A percentile compares a stretch with the other conserved stretches of the same genome.
Evolutionary conservation across 2,113 vertebrate species (phyloP).

Genomic region (Nycticebus coucang): DNA sequence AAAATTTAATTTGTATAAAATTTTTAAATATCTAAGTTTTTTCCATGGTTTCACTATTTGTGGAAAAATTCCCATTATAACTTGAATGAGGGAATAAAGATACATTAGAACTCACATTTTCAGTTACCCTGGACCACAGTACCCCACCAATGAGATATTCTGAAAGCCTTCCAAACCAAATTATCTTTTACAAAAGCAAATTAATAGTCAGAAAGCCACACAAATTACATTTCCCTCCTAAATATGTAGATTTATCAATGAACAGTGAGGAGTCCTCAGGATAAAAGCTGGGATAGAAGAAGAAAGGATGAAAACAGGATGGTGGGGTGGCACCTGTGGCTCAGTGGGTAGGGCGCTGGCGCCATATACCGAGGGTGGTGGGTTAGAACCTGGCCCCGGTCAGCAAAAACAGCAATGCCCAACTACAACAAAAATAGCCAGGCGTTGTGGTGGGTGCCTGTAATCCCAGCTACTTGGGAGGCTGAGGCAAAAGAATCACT

Average conservation of each 20-base stretch:
- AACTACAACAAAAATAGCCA: too few species aligned
- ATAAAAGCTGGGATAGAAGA: background rate
- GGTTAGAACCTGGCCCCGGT: too few species aligned
- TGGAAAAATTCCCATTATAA: background rate
- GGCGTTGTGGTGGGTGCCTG: too few species aligned
- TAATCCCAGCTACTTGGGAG: too few species aligned
- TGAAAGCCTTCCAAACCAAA: background rate
- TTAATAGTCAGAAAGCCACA: background rate
- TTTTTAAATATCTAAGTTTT: background rate
- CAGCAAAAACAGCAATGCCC: too few species aligned
- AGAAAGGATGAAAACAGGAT: background rate
- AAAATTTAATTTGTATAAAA: background rate
- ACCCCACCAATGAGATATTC: too few species aligned
- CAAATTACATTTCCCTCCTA: background rate
- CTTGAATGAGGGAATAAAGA: background rate
- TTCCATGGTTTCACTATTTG: background rate
- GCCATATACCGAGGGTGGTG: too few species aligned
- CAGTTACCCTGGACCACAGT: background rate
- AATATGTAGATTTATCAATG: background rate
- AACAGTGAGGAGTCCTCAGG: background rate
- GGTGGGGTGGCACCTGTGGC: too few species aligned
- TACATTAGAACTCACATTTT: accelerated
- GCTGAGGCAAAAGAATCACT: too few species aligned
- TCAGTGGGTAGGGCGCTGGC: too few species aligned
- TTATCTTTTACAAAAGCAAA: background rate